phyloP scores from a whole-genome alignment of 2,888 invertebrate species.

The Meteorus cinctellus region DNA sequence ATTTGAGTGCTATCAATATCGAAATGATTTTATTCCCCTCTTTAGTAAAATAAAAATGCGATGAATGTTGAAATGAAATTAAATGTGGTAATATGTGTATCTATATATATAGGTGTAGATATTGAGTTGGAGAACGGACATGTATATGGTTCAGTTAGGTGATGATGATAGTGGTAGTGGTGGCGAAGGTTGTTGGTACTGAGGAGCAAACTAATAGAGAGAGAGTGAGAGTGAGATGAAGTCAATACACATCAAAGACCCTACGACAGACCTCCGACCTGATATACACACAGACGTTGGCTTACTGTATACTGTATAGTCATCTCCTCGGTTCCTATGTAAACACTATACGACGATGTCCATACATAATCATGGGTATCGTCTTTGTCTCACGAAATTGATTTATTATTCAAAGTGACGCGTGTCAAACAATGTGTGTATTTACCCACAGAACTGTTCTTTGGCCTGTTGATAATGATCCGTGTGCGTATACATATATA shows the following conservation, averaged over 20 bases:
- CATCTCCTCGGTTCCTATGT: constrained; percentile 27
- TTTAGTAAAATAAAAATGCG: background rate
- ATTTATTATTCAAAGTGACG: constrained; percentile 74
- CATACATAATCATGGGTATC: constrained; percentile 72
- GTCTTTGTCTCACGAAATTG: constrained; percentile 73
- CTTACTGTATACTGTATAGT: constrained; percentile 24
- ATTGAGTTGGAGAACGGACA: background rate
- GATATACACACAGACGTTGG: constrained; percentile 3
- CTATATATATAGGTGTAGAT: background rate
- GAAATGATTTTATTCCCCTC: constrained; percentile 13
- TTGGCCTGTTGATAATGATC: constrained; percentile 6
- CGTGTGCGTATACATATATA: background rate
- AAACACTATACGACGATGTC: constrained; percentile 55
- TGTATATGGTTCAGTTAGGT: background rate
- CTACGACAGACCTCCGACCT: constrained; percentile 54
- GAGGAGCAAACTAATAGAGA: constrained; percentile 63
- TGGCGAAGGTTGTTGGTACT: constrained; percentile 51
- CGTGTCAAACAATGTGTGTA: constrained; percentile 73
- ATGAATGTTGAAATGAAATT: background rate
- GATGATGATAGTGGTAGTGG: constrained; percentile 55
- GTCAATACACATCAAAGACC: constrained; percentile 73
- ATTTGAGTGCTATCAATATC: constrained; percentile 55
- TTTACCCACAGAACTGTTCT: constrained; percentile 62
- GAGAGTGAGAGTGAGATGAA: constrained; percentile 57
- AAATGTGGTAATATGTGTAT: background rate